Evolutionary conservation across 2,797 vertebrate species (phyloP), one percentile per base, ranked within the genome.

Genomic region (Melanogrammus aeglefinus): DNA sequence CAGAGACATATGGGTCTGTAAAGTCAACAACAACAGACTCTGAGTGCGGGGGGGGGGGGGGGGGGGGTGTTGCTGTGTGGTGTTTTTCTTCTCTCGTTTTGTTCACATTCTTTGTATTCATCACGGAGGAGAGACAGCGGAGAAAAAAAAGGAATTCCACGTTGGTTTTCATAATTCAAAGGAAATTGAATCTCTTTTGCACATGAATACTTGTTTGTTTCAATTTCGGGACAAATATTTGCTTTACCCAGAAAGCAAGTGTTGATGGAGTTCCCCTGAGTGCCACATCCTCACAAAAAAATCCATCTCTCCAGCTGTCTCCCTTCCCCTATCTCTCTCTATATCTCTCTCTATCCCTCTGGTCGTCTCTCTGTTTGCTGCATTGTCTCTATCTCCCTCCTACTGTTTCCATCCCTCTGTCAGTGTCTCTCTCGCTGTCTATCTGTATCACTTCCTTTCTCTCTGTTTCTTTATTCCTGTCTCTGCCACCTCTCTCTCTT

Each of bases 151-250:
- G 18, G 27, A 57, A 57, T 75, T 75, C 44, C 29, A 18, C 21
- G 74, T 63, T 75, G 44, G 74, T 75, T 75, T 47, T 75, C 3
- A 29, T 75, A 51, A 75, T 75, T 51, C 29, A 75, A 75, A 75
- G 27, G 44, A 51, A 41, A 75, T 51, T 47, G 74, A 47, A 75
- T 75, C 41, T 75, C 5, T 75, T 75, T 47, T 75, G 74, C 74
- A 47, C 74, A 51, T 47, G 41, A 57, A 47, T 51, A 33, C 74
- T 3, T 75, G 74, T 75, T 75, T 75, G 41, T 75, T 75, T 75
- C 41, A 41, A 75, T 75, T 75, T 57, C 4, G 24, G 29, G 27
- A 51, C 74, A 75, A 57, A 51, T 75, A 44, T 51, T 75, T 75
- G 74, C 29, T 4, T 18, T 75, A 51, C 41, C 24, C n/a, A 41